Conservation (phyloP, 35 echinoderm and acorn worm genomes). For the Eucidaris tribuloides region DNA sequence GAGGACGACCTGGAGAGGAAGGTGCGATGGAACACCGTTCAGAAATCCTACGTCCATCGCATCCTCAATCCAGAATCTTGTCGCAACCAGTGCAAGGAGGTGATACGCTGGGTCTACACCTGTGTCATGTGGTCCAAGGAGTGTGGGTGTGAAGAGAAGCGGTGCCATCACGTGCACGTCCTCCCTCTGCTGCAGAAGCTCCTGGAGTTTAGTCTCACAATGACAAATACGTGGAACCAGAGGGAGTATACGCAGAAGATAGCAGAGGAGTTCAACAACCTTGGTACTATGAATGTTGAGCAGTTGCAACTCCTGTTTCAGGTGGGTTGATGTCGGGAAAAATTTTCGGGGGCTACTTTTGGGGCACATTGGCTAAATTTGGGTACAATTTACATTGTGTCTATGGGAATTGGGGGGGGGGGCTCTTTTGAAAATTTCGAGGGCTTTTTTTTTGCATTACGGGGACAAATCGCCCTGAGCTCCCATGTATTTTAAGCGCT, state of each 20-base stretch:
- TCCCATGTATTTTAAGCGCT: too few species aligned
- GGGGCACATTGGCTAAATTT: too few species aligned
- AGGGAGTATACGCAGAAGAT: background rate
- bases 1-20: constrained; percentile 15
- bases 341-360: too few species aligned
- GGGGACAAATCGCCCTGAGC: too few species aligned
- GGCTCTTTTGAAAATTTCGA: too few species aligned
- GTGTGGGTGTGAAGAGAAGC: background rate
- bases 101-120: background rate
- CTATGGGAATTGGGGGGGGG: too few species aligned
- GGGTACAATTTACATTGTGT: too few species aligned
- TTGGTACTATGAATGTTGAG: background rate
- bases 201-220: background rate
- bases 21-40: background rate
- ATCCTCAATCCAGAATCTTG: constrained; percentile 6
- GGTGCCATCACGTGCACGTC: background rate
- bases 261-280: background rate
- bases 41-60: background rate
- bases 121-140: background rate
- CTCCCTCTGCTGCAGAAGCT: background rate
- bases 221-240: background rate
- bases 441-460: too few species aligned
- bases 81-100: background rate
- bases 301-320: constrained; percentile 2
- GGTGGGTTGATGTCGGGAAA: too few species aligned